Evolutionary conservation across 1,140 invertebrate genomes (phyloP).

Genomic region (Drosophila pallidifrons): DNA sequence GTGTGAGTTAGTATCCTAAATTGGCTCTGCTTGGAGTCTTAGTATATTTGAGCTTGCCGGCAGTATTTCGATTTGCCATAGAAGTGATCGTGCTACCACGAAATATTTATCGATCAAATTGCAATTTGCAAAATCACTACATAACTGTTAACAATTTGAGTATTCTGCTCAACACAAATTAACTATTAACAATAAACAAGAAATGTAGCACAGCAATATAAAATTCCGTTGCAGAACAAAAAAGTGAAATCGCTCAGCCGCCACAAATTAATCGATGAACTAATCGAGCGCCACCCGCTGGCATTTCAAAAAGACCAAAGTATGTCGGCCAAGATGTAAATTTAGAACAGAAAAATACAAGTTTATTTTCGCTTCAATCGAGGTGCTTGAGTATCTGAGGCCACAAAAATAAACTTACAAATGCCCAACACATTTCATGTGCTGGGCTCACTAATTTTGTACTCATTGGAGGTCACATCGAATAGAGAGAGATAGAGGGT

Average conservation of each 20-base stretch:
- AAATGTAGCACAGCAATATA: neutral
- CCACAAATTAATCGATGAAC: conserved; percentile 6
- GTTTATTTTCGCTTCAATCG: conserved; percentile 59
- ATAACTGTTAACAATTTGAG: no score
- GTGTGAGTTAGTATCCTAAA: no score
- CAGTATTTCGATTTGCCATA: no score
- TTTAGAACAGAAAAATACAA: conserved; percentile 50
- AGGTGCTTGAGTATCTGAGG: conserved; percentile 50
- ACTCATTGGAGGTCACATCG: conserved; percentile 63
- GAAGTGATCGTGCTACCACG: no score
- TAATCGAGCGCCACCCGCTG: conserved; percentile 6
- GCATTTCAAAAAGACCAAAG: conserved; percentile 17
- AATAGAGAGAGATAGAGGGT: conserved; percentile 27
- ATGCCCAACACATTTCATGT: conserved; percentile 68
- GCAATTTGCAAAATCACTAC: no score
- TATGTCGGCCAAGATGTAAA: conserved; percentile 68
- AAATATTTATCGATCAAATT: no score
- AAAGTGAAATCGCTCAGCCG: neutral
- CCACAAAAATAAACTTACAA: conserved; percentile 58
- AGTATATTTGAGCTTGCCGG: no score
- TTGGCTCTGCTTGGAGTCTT: no score
- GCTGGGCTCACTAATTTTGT: conserved; percentile 69
- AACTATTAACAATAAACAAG: no score
- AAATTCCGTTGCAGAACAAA: neutral
- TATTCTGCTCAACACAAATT: no score